phyloP scores from a whole-genome alignment of 2,888 invertebrate species.

The Hirtodrosophila cameraria region DNA sequence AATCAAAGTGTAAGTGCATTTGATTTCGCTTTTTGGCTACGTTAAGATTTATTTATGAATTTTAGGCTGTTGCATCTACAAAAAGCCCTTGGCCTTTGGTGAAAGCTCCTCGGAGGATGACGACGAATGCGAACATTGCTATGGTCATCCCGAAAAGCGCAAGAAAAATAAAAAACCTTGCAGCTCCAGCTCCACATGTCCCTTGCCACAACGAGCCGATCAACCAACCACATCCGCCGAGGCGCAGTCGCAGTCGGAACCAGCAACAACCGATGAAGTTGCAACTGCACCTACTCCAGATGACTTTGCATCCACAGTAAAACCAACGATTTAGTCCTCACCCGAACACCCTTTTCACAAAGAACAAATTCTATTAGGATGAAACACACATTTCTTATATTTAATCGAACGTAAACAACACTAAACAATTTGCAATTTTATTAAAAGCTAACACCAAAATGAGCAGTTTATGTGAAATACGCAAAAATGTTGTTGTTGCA shows the following conservation, averaged over 20 bases:
- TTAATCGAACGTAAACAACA: slow-evolving; percentile 48
- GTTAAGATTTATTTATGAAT: not conserved
- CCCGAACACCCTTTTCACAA: not conserved
- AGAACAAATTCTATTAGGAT: slow-evolving; percentile 2
- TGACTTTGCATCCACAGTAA: slow-evolving; percentile 20
- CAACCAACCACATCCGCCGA: slow-evolving; percentile 57
- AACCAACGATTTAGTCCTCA: slow-evolving; percentile 24
- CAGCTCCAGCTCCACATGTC: slow-evolving; percentile 20
- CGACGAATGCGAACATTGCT: slow-evolving; percentile 94
- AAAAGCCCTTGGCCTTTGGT: slow-evolving; percentile 94
- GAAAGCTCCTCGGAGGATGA: slow-evolving; percentile 94
- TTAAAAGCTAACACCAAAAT: slow-evolving; percentile 34
- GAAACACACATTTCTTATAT: slow-evolving; percentile 31
- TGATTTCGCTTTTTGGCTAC: not conserved
- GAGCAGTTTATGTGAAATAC: slow-evolving; percentile 10
- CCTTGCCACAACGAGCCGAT: slow-evolving; percentile 19
- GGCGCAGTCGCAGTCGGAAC: not conserved
- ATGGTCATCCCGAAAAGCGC: slow-evolving; percentile 90
- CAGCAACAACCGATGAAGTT: not conserved
- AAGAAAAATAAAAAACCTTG: slow-evolving; percentile 80
- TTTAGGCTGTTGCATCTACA: slow-evolving; percentile 96
- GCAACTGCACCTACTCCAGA: slow-evolving; percentile 2
- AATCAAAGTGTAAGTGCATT: slow-evolving; percentile 95
- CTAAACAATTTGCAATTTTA: slow-evolving; percentile 11
- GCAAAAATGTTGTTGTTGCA: slow-evolving; percentile 1